Evolutionary conservation across 2,888 invertebrate genomes (phyloP).

Genomic region (Stenichneumon culpator): DNA sequence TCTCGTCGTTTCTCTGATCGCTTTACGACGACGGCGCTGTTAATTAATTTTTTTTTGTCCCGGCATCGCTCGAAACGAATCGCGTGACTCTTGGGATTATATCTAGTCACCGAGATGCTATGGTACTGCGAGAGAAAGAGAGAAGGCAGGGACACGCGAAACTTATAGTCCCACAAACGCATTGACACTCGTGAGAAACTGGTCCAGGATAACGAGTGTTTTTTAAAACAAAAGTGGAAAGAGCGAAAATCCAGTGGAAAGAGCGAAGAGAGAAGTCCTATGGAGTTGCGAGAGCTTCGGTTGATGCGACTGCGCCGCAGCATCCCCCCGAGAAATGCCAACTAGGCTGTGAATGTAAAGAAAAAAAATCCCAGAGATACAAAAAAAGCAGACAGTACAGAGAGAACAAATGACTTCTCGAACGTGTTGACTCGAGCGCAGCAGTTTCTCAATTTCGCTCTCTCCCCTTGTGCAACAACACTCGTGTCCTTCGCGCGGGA

Average conservation of each 20-base stretch:
- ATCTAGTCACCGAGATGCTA: slow-evolving; percentile 63
- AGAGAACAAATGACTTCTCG: slow-evolving; percentile 41
- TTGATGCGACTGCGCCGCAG: slow-evolving; percentile 34
- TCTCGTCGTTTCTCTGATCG: slow-evolving; percentile 26
- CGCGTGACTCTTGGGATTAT: slow-evolving; percentile 46
- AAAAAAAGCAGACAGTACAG: slow-evolving; percentile 46
- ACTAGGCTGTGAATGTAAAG: slow-evolving; percentile 92
- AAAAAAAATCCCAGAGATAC: slow-evolving; percentile 80
- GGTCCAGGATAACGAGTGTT: slow-evolving; percentile 38
- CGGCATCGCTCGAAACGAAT: slow-evolving; percentile 46
- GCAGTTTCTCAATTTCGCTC: slow-evolving; percentile 28
- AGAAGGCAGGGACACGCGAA: neutral
- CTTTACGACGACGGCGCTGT: neutral
- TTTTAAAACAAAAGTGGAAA: slow-evolving; percentile 9
- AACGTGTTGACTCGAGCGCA: slow-evolving; percentile 1
- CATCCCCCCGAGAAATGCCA: slow-evolving; percentile 89
- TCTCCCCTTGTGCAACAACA: slow-evolving; percentile 24
- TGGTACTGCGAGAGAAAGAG: slow-evolving; percentile 37
- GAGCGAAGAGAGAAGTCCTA: slow-evolving; percentile 17
- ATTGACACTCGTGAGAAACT: slow-evolving; percentile 56
- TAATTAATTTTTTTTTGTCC: slow-evolving; percentile 34
- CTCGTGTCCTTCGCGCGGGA: slow-evolving; percentile 42
- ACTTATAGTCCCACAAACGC: slow-evolving; percentile 29
- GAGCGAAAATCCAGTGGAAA: slow-evolving; percentile 28
- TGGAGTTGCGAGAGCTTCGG: neutral